A percentile compares a stretch with the other conserved stretches of the same genome.
Evolutionary conservation across 2,888 invertebrate species (phyloP).

Genomic region (Apamea crenata): DNA sequence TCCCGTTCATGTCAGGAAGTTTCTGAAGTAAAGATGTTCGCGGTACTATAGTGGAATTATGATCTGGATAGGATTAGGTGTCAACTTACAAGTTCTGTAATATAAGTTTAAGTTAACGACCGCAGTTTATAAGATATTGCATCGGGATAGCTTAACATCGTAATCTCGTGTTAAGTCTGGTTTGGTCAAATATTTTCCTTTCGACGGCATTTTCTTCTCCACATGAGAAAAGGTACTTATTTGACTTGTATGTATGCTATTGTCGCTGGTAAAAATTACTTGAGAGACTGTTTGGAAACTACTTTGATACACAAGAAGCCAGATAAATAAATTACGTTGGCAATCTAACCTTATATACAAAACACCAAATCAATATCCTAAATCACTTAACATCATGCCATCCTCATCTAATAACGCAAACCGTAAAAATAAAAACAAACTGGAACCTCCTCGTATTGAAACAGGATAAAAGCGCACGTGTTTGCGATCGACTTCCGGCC

Average conservation of each 20-base stretch:
- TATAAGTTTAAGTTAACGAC: neutral
- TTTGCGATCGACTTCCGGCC: conserved; percentile 49
- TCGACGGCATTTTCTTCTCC: neutral
- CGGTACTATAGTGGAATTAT: neutral
- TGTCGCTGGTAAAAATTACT: neutral
- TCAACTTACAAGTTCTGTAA: conserved; percentile 14
- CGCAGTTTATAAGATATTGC: conserved; percentile 14
- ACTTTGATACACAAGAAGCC: neutral
- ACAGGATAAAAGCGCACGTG: conserved; percentile 42
- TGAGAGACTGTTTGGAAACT: neutral
- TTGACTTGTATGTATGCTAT: neutral
- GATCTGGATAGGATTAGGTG: conserved; percentile 37
- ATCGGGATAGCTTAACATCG: neutral
- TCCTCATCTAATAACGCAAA: neutral
- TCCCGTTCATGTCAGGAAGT: neutral
- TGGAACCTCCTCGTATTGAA: conserved; percentile 30
- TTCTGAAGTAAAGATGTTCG: conserved; percentile 1
- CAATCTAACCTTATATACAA: neutral
- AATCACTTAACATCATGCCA: neutral
- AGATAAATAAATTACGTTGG: neutral
- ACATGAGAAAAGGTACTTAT: neutral
- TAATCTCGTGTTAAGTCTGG: neutral
- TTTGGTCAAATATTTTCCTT: neutral
- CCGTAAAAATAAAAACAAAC: conserved; percentile 43
- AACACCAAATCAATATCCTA: neutral